Conservation (phyloP, 2,888 invertebrate species). For the Bembecia ichneumoniformis region DNA sequence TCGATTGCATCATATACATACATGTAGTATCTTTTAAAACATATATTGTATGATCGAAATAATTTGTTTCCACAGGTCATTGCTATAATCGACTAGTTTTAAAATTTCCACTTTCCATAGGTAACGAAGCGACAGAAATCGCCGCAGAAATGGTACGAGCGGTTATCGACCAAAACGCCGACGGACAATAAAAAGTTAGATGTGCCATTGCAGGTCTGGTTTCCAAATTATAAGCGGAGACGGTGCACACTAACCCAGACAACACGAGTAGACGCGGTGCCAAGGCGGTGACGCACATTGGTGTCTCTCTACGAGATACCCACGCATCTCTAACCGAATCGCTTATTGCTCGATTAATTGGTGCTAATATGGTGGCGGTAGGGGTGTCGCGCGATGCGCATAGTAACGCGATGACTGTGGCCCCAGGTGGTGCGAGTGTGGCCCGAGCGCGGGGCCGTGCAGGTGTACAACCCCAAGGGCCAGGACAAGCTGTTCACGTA, state of each 20-base stretch:
- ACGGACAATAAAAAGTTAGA: conserved; percentile 38
- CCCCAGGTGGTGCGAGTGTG: conserved; percentile 84
- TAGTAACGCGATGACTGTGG: conserved; percentile 4
- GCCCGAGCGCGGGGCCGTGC: conserved; percentile 89
- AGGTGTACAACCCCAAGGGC: conserved; percentile 89
- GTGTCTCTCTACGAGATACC: too few relatives aligned
- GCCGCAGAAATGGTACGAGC: conserved; percentile 61
- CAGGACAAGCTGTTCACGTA: conserved; percentile 96
- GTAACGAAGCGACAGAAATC: conserved; percentile 36
- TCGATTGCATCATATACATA: too few relatives aligned
- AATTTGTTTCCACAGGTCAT: too few relatives aligned
- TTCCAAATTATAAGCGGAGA: neutral
- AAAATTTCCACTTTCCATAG: conserved; percentile 21
- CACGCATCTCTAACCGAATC: too few relatives aligned
- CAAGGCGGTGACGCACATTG: too few relatives aligned
- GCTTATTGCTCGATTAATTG: too few relatives aligned
- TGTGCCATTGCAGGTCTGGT: conserved; percentile 51
- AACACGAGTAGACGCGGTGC: too few relatives aligned
- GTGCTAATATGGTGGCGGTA: too few relatives aligned
- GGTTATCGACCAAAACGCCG: conserved; percentile 42
- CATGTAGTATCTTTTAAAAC: too few relatives aligned
- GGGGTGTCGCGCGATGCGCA: too few relatives aligned
- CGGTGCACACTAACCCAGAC: neutral
- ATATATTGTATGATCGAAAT: too few relatives aligned
- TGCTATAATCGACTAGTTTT: too few relatives aligned